Conservation (phyloP, 1,140 invertebrate species). For the Meloidogyne chitwoodi region DNA sequence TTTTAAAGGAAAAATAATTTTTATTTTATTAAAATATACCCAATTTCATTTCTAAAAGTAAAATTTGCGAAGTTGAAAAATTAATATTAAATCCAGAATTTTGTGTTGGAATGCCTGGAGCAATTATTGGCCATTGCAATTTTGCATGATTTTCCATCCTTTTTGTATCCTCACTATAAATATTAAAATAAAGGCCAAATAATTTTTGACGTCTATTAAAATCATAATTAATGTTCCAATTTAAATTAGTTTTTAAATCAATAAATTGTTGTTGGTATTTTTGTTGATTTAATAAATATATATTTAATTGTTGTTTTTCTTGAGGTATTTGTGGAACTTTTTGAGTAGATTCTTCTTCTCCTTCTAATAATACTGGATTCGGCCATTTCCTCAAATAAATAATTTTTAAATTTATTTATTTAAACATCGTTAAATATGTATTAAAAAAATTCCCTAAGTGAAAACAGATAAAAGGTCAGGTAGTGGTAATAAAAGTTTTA, state of each 20-base stretch:
- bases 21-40: background rate
- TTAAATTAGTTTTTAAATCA: background rate
- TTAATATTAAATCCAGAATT: constrained; percentile 8
- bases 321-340: background rate
- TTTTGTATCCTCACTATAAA: background rate
- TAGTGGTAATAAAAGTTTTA: too few species aligned
- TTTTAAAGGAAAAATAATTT: too few species aligned
- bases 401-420: too few species aligned
- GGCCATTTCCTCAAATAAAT: background rate
- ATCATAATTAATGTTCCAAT: background rate
- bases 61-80: background rate
- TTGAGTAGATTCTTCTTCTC: background rate
- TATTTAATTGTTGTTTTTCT: too few species aligned
- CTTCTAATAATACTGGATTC: background rate
- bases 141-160: background rate
- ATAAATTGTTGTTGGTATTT: background rate
- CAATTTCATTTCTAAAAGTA: background rate
- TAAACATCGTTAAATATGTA: too few species aligned
- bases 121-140: background rate
- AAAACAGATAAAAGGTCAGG: too few species aligned
- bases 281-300: background rate
- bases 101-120: background rate
- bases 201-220: background rate
- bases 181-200: background rate
- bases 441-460: too few species aligned